Evolutionary conservation across 1,140 invertebrate species (phyloP), one percentile per base, ranked within the genome.

Genomic region (Schlechtendalia chinensis): DNA sequence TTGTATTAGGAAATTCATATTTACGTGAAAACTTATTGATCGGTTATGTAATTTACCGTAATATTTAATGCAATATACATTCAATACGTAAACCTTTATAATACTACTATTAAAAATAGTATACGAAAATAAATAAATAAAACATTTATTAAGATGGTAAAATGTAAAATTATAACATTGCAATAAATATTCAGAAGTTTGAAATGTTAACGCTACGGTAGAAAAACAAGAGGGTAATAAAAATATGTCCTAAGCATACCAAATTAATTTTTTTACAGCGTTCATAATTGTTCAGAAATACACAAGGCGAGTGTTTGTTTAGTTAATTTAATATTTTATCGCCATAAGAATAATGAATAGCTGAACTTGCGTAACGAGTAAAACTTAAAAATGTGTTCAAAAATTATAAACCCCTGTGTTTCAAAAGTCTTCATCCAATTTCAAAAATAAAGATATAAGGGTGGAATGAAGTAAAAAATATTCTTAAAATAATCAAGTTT

Each of bases 231-330:
- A 45, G 22, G 22, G 14, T 47, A 12, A 47, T 47, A 45, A 47
- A 63, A 67, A 14, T 19, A 67, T n/a, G 45, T 69, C 67, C 67
- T 50, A 69, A 69, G 22, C 8, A 69, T 27, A 50, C 45, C 24
- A 69, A 27, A 39, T 45, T 22, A 24, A n/a, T n/a, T 22, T 69
- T 69, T 69, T n/a, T 27, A 50, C 39, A 69, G 5, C 45, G 50
- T 27, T 16, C 1, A 45, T 39, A 65, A 69, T 47, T 69, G 1
- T 47, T 69, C 14, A 69, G n/a, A 24, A 69, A 58, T 47, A 47
- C 39, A 47, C 45, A 6, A 29, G n/a, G 1, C n/a, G 12, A 1
- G 22, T 24, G n/a, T 65, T 22, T 65, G 29, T 47, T 47, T 4
- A 69, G 17, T 47, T 69, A 45, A n/a, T 39, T 39, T 65, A 39